A percentile compares a stretch with the other conserved stretches of the same genome.
These are phyloP conservation scores for Xestia ashworthii DNA, from an alignment of 2,888 invertebrate species.

Conservation along the genomic window DNA sequence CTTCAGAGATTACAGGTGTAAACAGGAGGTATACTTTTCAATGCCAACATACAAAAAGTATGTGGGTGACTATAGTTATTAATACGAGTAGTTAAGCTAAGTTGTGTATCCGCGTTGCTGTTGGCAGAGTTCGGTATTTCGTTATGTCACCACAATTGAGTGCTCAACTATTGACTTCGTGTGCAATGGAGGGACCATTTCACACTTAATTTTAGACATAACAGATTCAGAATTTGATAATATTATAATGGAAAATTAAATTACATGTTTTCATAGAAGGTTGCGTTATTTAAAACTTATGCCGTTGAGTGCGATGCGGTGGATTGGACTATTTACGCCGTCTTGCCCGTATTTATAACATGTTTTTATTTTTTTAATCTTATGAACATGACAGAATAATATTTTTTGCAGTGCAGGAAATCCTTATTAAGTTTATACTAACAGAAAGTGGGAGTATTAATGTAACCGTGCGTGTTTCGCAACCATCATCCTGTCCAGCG, in stretches of 20 bases:
- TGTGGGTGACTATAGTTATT: conserved; percentile 51
- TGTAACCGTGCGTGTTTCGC: too few species aligned
- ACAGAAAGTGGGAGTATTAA: background rate
- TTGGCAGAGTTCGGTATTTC: conserved; percentile 53
- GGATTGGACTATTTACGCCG: too few species aligned
- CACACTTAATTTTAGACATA: background rate
- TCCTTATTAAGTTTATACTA: background rate
- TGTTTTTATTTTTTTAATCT: too few species aligned
- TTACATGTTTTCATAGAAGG: background rate
- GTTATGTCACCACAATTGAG: conserved; percentile 28
- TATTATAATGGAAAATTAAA: background rate
- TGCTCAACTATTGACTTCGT: conserved; percentile 11
- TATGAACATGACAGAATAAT: background rate
- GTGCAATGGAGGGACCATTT: conserved; percentile 16
- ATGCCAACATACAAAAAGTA: conserved; percentile 58
- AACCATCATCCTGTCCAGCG: too few species aligned
- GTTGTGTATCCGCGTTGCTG: conserved; percentile 57
- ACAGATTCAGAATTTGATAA: background rate
- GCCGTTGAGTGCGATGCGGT: too few species aligned
- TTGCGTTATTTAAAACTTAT: background rate
- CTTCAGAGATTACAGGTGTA: background rate
- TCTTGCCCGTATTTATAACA: too few species aligned
- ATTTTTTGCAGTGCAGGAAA: background rate
- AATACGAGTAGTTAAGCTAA: conserved; percentile 53
- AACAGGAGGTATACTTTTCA: conserved; percentile 41